phyloP scores from a whole-genome alignment of 2,888 invertebrate species.

The Oscheius sp. region DNA sequence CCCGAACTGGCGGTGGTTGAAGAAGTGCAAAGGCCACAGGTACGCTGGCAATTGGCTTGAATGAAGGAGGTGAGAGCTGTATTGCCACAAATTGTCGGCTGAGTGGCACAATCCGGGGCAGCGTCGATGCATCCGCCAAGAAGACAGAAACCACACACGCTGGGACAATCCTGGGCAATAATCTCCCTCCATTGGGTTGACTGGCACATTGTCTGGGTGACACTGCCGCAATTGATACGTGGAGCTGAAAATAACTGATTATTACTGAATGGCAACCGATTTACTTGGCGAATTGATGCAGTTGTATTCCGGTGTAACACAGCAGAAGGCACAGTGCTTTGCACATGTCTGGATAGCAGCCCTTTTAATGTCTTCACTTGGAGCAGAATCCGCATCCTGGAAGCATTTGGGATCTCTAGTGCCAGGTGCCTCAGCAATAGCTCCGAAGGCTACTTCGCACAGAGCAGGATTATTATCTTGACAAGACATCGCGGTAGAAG shows the following conservation, averaged over 20 bases:
- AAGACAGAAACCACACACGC: constrained; percentile 6
- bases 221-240: background rate
- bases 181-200: background rate
- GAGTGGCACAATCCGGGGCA: constrained; percentile 15
- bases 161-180: constrained; percentile 20
- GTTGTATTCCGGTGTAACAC: constrained; percentile 8
- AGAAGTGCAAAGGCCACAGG: background rate
- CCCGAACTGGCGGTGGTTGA: background rate
- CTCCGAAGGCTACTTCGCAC: background rate
- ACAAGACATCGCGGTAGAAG: background rate
- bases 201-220: constrained; percentile 5
- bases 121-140: constrained; percentile 27
- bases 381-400: no score
- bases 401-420: no score
- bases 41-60: background rate
- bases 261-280: background rate
- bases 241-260: background rate
- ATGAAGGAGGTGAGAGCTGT: background rate
- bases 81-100: constrained; percentile 18
- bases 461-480: background rate
- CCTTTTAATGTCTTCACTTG: background rate
- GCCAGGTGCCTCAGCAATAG: background rate
- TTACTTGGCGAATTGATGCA: background rate
- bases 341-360: background rate
- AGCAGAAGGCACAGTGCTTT: constrained; percentile 10